Conservation (phyloP, 2,113 vertebrate genomes). For the Coregonus clupeaformis region DNA sequence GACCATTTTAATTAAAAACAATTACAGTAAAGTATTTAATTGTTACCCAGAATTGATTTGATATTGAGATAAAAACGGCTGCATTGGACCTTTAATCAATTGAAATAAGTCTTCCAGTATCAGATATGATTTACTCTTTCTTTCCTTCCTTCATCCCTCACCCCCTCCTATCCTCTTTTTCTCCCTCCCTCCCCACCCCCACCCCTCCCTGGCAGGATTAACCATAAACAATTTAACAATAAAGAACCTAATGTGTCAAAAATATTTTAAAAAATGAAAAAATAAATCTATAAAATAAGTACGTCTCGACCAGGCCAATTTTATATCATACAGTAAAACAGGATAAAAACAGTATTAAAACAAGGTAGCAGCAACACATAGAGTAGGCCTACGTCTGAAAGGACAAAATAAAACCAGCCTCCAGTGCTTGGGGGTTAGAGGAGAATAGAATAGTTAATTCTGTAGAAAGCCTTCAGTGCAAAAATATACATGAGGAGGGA, state of each 20-base stretch:
- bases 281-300: slow-evolving; percentile 32
- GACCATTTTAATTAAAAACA: no score
- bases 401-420: slow-evolving; percentile 73
- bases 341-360: slow-evolving; percentile 43
- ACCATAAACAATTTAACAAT: slow-evolving; percentile 30
- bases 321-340: slow-evolving; percentile 40
- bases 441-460: slow-evolving; percentile 69
- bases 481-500: slow-evolving; percentile 59
- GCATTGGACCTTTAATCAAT: slow-evolving; percentile 8
- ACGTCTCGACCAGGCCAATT: slow-evolving; percentile 33
- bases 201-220: not conserved
- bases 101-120: slow-evolving; percentile 56
- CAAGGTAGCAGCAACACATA: slow-evolving; percentile 78
- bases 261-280: not conserved
- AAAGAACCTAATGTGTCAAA: slow-evolving; percentile 25
- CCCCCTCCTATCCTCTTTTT: no score
- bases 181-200: not conserved
- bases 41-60: no score
- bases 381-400: slow-evolving; percentile 66
- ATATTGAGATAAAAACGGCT: no score
- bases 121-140: slow-evolving; percentile 54
- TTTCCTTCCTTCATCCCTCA: slow-evolving; percentile 25
- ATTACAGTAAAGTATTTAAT: no score
- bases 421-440: slow-evolving; percentile 76
- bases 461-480: slow-evolving; percentile 74